Evolutionary conservation across 1,140 invertebrate genomes (phyloP).

Genomic region (Micrasema minimum): DNA sequence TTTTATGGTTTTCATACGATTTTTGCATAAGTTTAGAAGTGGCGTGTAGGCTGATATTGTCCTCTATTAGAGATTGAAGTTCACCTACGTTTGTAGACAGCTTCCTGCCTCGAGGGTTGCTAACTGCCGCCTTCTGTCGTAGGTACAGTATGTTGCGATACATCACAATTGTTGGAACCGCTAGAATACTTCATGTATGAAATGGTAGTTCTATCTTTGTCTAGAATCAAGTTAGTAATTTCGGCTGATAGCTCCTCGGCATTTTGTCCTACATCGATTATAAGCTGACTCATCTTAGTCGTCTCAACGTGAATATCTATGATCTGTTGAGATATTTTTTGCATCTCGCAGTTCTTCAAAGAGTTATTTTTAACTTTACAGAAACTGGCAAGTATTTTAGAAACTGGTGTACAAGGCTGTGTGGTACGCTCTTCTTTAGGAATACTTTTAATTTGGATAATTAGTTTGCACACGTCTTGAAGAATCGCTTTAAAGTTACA

Average conservation of each 20-base stretch:
- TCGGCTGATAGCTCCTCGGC: constrained; percentile 57
- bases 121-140: constrained; percentile 17
- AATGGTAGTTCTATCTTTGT: constrained; percentile 14
- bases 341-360: constrained; percentile 58
- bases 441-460: constrained; percentile 57
- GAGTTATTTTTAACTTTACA: constrained; percentile 63
- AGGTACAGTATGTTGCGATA: background rate
- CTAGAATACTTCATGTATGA: background rate
- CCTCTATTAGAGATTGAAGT: constrained; percentile 43
- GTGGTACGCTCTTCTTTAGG: constrained; percentile 59
- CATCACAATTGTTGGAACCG: background rate
- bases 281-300: constrained; percentile 58
- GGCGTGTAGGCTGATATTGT: constrained; percentile 41
- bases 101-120: background rate
- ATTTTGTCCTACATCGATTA: constrained; percentile 58
- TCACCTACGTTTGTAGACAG: constrained; percentile 3
- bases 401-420: constrained; percentile 59
- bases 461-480: constrained; percentile 47
- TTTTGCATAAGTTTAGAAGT: constrained; percentile 18
- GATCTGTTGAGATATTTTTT: constrained; percentile 61
- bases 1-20: constrained; percentile 19
- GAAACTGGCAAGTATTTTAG: constrained; percentile 61
- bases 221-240: constrained; percentile 47
- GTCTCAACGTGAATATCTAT: constrained; percentile 62
- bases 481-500: no score